Conservation (phyloP, 2,888 invertebrate species). For the Clanis bilineata region DNA sequence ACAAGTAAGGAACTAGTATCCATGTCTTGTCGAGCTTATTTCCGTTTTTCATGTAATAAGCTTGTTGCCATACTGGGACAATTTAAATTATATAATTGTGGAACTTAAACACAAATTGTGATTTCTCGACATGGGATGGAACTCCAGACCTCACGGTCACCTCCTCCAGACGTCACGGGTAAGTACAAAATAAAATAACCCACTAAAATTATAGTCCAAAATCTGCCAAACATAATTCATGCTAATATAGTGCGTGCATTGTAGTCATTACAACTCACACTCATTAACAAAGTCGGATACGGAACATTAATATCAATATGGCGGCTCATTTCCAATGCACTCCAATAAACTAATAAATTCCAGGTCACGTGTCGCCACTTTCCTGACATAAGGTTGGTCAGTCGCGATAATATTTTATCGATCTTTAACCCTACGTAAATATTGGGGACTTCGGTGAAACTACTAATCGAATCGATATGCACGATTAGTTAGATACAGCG, state of each 20-base stretch:
- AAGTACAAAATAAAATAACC: too few relatives aligned
- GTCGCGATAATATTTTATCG: constrained; percentile 43
- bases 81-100: too few relatives aligned
- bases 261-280: background rate
- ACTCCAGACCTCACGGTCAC: too few relatives aligned
- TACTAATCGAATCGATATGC: background rate
- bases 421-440: constrained; percentile 12
- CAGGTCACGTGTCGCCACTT: constrained; percentile 40
- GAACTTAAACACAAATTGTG: too few relatives aligned
- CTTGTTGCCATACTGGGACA: too few relatives aligned
- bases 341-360: constrained; percentile 36
- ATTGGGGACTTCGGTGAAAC: background rate
- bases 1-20: too few relatives aligned
- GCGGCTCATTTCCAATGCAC: constrained; percentile 28
- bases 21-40: too few relatives aligned
- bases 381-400: constrained; percentile 31
- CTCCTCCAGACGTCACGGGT: too few relatives aligned
- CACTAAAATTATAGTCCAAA: too few relatives aligned
- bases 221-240: background rate
- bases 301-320: constrained; percentile 21
- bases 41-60: too few relatives aligned
- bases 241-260: background rate
- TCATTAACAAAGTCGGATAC: background rate
- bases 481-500: background rate
- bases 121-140: too few relatives aligned